Evolutionary conservation across 1,140 invertebrate genomes (phyloP).

Genomic region (Ectropis grisescens): DNA sequence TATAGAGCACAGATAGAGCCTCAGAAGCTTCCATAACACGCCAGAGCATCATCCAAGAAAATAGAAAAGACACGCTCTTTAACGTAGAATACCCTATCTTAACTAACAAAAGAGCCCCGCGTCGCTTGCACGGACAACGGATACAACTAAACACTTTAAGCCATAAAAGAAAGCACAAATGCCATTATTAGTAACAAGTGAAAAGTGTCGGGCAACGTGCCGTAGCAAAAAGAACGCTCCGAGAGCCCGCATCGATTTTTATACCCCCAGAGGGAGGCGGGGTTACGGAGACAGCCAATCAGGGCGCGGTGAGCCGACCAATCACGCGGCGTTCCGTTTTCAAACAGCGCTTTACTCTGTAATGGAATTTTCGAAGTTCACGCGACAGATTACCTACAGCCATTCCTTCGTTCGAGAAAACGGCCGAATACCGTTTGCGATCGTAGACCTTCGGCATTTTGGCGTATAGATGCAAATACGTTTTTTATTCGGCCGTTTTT

Average conservation of each 20-base stretch:
- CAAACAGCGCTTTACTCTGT: slow-evolving; percentile 54
- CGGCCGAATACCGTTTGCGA: slow-evolving; percentile 33
- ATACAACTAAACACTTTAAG: slow-evolving; percentile 63
- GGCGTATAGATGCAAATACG: slow-evolving; percentile 3
- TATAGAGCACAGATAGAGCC: too few species aligned
- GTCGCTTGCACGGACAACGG: slow-evolving; percentile 50
- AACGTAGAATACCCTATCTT: slow-evolving; percentile 45
- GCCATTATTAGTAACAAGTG: slow-evolving; percentile 59
- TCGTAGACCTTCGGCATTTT: too few species aligned
- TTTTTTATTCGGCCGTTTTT: slow-evolving; percentile 8
- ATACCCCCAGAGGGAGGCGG: slow-evolving; percentile 56
- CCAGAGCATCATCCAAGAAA: slow-evolving; percentile 16
- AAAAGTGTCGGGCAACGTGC: slow-evolving; percentile 49
- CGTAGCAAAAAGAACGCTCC: slow-evolving; percentile 47
- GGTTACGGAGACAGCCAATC: slow-evolving; percentile 52
- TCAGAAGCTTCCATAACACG: too few species aligned
- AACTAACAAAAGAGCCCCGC: slow-evolving; percentile 52
- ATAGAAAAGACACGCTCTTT: slow-evolving; percentile 31
- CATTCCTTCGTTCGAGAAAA: too few species aligned
- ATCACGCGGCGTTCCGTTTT: slow-evolving; percentile 54
- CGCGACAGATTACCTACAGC: slow-evolving; percentile 44
- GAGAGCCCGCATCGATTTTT: slow-evolving; percentile 59
- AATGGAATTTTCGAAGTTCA: slow-evolving; percentile 64
- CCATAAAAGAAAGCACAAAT: slow-evolving; percentile 56
- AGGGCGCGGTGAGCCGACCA: slow-evolving; percentile 55